Evolutionary conservation across 2,888 invertebrate species (phyloP).

Genomic region (Pseudoips prasinana): DNA sequence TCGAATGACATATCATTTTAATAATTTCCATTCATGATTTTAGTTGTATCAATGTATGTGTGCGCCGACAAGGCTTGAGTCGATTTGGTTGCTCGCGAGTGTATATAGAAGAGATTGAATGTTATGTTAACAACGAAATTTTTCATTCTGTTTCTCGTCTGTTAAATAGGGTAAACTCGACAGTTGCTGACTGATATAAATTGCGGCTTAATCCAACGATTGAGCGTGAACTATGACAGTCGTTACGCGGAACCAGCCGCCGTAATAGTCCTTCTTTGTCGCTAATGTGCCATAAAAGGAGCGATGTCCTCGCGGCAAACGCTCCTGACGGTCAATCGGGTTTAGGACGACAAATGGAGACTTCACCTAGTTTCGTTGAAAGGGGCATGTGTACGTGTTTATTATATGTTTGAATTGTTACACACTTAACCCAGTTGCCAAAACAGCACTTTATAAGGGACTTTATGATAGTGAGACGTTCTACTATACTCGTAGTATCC

Average conservation of each 20-base stretch:
- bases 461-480: too few species aligned
- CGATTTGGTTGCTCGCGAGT: too few species aligned
- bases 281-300: constrained; percentile 66
- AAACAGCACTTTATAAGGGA: too few species aligned
- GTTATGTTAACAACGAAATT: constrained; percentile 46
- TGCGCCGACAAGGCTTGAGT: too few species aligned
- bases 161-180: constrained; percentile 56
- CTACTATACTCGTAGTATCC: too few species aligned
- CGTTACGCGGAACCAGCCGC: constrained; percentile 60
- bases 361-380: too few species aligned
- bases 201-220: constrained; percentile 68
- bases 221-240: constrained; percentile 71
- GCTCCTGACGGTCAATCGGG: constrained; percentile 47
- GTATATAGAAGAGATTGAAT: constrained; percentile 40
- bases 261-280: constrained; percentile 68
- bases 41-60: too few species aligned
- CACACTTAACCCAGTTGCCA: too few species aligned
- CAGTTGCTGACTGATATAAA: constrained; percentile 66
- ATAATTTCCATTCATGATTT: too few species aligned
- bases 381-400: too few species aligned
- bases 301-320: constrained; percentile 44
- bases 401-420: too few species aligned
- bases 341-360: constrained; percentile 36
- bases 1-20: too few species aligned
- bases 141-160: constrained; percentile 42